Percentiles rank a stretch among this genome's conserved stretches.
phyloP scores from a whole-genome alignment of 2,113 vertebrate genomes.

The Nothocercus nigrocapillus region DNA sequence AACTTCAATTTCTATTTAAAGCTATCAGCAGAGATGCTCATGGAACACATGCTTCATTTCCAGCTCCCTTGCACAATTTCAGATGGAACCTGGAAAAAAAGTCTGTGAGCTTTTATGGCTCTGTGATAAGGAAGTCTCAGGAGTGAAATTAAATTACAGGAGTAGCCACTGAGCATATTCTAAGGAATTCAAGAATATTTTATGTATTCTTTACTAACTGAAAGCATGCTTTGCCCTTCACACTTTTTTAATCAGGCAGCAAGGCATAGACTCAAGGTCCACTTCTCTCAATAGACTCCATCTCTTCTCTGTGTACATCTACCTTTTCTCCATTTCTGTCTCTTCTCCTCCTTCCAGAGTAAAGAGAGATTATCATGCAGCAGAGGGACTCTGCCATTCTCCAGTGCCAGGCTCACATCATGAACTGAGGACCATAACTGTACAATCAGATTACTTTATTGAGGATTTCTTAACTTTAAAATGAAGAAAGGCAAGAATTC shows the following conservation, averaged over 20 bases:
- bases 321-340: not conserved
- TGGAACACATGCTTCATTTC: not conserved
- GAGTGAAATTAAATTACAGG: not conserved
- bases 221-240: not conserved
- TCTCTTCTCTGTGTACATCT: not conserved
- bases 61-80: not conserved
- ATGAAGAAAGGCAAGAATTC: not conserved
- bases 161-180: not conserved
- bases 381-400: not conserved
- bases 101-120: not conserved
- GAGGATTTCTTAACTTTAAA: not conserved
- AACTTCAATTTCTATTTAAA: slow-evolving; percentile 6
- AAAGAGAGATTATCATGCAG: not conserved
- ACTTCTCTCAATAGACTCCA: not conserved
- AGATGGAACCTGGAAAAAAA: not conserved
- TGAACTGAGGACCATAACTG: not conserved
- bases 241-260: not conserved
- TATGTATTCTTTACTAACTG: not conserved
- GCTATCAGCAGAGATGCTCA: not conserved
- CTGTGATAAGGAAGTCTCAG: not conserved
- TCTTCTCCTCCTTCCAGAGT: not conserved
- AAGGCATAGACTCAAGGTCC: not conserved
- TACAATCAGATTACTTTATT: not conserved
- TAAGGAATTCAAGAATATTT: not conserved
- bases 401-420: not conserved